Evolutionary conservation across 2,113 vertebrate species (phyloP), one percentile per base, ranked within the genome.

Genomic region (Hypomesus transpacificus): DNA sequence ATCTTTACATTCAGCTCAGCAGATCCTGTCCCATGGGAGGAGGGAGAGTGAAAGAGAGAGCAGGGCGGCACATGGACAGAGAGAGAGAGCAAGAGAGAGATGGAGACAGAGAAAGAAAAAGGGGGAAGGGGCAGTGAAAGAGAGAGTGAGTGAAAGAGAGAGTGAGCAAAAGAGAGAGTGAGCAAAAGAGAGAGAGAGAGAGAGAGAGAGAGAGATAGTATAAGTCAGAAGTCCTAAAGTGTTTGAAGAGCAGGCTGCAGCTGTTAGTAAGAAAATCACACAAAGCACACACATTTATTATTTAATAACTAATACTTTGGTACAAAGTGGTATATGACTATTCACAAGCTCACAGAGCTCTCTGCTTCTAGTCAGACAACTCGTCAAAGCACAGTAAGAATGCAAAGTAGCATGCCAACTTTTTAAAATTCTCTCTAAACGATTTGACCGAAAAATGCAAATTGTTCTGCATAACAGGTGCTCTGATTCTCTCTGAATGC

Each of bases 251-350:
- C 83, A 69, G 75, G 75, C 24, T 76, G 75, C 85, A 82, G 88
- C 80, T 85, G 77, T 81, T 82, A 78, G 75, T 68, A 67, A 82
- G 71, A 76, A 71, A 81, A 73, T 75, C 79, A 68, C 65, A 65
- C 68, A 50, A 65, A 66, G 77, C 80, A 78, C 73, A 79, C 75
- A 26, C 80, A 84, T 84, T 68, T 84, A 79, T 79, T 78, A 77
- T 82, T 87, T 81, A 82, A 86, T 83, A 79, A 86, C 58, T 58
- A 77, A 86, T 80, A 76, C 74, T 52, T 69, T 75, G 68, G 76
- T 75, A 85, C 76, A 76, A 72, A 68, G 73, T 39, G 62, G 75
- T 46, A 80, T 73, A 50, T 73, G 71, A 34, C 58, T 64, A 70
- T 70, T 81, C 69, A 86, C 77, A 73, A 83, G 69, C 85, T 76